A percentile compares a stretch with the other conserved stretches of the same genome.
Evolutionary conservation across 2,797 vertebrate genomes (phyloP).

Genomic region (Danio kyathit): DNA sequence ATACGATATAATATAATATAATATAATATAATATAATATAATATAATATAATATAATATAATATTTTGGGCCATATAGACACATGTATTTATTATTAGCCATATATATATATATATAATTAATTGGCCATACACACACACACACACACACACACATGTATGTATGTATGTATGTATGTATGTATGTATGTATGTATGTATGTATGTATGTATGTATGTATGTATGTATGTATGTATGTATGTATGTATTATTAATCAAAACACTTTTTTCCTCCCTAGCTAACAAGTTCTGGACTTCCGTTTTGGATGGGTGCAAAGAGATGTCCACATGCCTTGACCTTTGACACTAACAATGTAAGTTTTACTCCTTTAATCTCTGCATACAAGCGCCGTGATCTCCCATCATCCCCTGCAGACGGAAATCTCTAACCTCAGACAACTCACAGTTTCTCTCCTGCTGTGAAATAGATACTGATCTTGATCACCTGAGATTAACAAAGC

Average conservation of each 20-base stretch:
- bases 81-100: neutral
- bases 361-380: constrained; percentile 32
- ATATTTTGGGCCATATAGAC: too few species aligned
- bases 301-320: constrained; percentile 86
- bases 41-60: too few species aligned
- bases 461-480: constrained; percentile 44
- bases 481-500: constrained; percentile 42
- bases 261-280: constrained; percentile 70
- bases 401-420: constrained; percentile 44
- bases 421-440: constrained; percentile 60
- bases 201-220: too few species aligned
- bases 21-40: too few species aligned
- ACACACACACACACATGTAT: too few species aligned
- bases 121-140: neutral
- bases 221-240: too few species aligned
- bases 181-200: too few species aligned
- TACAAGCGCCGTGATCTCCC: constrained; percentile 12
- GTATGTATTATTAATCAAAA: neutral
- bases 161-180: too few species aligned
- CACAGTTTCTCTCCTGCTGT: constrained; percentile 50
- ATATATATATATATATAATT: neutral
- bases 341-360: constrained; percentile 83
- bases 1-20: neutral
- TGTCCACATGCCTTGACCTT: constrained; percentile 88
- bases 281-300: constrained; percentile 78